Percentiles rank a stretch among this genome's conserved stretches.
Evolutionary conservation across 1,140 invertebrate species (phyloP).

Genomic region (Anastatus disparis): DNA sequence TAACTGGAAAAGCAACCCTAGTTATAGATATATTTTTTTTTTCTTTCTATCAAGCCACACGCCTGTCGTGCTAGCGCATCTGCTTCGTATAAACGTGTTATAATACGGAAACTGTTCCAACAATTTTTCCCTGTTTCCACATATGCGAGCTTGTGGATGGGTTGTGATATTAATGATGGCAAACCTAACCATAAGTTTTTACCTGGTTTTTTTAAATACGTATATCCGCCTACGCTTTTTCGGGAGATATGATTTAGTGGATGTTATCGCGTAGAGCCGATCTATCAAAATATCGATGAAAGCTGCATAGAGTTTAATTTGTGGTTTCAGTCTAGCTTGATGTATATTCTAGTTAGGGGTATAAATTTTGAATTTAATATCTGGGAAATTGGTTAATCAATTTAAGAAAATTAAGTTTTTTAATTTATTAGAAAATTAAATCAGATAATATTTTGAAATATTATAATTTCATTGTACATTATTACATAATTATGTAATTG

Average conservation of each 20-base stretch:
- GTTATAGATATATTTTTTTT: too few species aligned
- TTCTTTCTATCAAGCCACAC: too few species aligned
- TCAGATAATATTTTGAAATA: too few species aligned
- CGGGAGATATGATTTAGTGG: background rate
- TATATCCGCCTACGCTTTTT: background rate
- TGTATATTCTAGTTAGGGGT: too few species aligned
- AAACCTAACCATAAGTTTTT: conserved; percentile 1
- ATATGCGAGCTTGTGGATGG: background rate
- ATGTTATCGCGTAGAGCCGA: background rate
- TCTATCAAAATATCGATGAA: background rate
- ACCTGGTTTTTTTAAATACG: conserved; percentile 2
- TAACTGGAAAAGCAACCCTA: background rate
- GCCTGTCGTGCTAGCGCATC: background rate
- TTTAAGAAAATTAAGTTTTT: too few species aligned
- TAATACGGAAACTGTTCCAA: background rate
- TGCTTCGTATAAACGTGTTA: background rate
- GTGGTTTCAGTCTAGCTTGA: too few species aligned
- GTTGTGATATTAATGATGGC: background rate
- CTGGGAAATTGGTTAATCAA: too few species aligned
- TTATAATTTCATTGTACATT: too few species aligned
- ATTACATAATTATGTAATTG: too few species aligned
- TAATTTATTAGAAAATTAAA: too few species aligned
- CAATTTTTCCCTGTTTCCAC: background rate
- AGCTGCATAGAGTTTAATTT: too few species aligned
- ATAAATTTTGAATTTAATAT: too few species aligned